Percentiles rank a stretch among this genome's conserved stretches.
phyloP scores from a whole-genome alignment of 2,797 vertebrate species.

The Rhyacichthys aspro region DNA sequence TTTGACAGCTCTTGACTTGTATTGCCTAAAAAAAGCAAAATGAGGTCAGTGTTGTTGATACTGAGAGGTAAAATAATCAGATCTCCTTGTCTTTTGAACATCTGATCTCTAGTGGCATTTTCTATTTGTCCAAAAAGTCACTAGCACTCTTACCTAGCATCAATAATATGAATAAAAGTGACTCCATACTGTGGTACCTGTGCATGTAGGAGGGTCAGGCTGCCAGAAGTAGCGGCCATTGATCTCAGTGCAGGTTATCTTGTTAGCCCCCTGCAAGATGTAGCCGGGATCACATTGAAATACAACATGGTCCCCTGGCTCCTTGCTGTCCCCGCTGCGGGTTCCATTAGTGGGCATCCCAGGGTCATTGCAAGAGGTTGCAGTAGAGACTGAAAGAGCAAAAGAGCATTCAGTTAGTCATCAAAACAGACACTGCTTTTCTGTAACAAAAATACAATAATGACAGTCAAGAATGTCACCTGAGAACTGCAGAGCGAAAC shows the following conservation, averaged over 20 bases:
- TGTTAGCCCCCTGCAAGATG: conserved; percentile 87
- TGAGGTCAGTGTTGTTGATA: too few relatives aligned
- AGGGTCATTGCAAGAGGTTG: conserved; percentile 96
- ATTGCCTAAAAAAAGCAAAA: conserved; percentile 12
- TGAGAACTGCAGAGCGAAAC: conserved; percentile 95
- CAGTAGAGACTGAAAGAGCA: conserved; percentile 87
- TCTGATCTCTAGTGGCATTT: too few relatives aligned
- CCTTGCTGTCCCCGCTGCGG: conserved; percentile 90
- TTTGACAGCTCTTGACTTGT: too few relatives aligned
- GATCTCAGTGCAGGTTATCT: conserved; percentile 95
- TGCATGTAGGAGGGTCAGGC: conserved; percentile 94
- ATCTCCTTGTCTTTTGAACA: too few relatives aligned
- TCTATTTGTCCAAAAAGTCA: too few relatives aligned
- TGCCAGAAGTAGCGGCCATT: conserved; percentile 98
- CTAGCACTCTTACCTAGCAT: too few relatives aligned
- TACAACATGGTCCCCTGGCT: conserved; percentile 90
- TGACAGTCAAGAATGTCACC: conserved; percentile 71
- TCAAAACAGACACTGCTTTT: conserved; percentile 8
- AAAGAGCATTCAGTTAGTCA: conserved; percentile 9
- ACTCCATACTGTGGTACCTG: conserved; percentile 41
- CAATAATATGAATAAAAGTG: too few relatives aligned
- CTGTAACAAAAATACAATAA: neutral
- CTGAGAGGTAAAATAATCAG: too few relatives aligned
- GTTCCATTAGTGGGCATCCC: conserved; percentile 95
- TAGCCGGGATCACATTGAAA: conserved; percentile 98